A percentile compares a stretch with the other conserved stretches of the same genome.
These are phyloP conservation scores for Chrysolina oricalcia DNA, from an alignment of 2,888 invertebrate species.

Conservation along the genomic window DNA sequence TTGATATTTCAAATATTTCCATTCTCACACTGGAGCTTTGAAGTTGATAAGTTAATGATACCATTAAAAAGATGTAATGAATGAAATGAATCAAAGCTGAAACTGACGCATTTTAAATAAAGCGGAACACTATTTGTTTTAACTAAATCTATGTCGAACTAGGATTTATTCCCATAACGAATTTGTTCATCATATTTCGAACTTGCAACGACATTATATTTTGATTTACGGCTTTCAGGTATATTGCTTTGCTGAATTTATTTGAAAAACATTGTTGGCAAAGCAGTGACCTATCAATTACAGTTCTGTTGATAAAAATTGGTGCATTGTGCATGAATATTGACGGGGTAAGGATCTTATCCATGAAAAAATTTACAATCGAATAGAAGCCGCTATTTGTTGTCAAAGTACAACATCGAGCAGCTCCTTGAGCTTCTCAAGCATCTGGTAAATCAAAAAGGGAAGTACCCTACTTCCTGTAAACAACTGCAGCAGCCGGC, in stretches of 20 bases:
- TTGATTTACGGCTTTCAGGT: constrained; percentile 10
- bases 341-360: too few species aligned
- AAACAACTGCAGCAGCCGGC: too few species aligned
- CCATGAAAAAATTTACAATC: too few species aligned
- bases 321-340: too few species aligned
- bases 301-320: too few species aligned
- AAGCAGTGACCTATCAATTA: too few species aligned
- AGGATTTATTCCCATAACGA: constrained; percentile 13
- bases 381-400: too few species aligned
- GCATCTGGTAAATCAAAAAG: too few species aligned
- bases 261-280: neutral
- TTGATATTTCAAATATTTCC: neutral
- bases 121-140: constrained; percentile 14
- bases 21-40: neutral
- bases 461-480: too few species aligned
- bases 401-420: too few species aligned
- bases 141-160: constrained; percentile 13
- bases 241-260: neutral
- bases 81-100: constrained; percentile 9
- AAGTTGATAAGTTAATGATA: neutral
- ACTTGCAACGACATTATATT: neutral
- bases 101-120: constrained; percentile 1
- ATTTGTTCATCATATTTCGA: constrained; percentile 17
- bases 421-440: too few species aligned
- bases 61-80: constrained; percentile 3